Conservation (phyloP, 2,888 invertebrate genomes). For the Anorthoa munda region DNA sequence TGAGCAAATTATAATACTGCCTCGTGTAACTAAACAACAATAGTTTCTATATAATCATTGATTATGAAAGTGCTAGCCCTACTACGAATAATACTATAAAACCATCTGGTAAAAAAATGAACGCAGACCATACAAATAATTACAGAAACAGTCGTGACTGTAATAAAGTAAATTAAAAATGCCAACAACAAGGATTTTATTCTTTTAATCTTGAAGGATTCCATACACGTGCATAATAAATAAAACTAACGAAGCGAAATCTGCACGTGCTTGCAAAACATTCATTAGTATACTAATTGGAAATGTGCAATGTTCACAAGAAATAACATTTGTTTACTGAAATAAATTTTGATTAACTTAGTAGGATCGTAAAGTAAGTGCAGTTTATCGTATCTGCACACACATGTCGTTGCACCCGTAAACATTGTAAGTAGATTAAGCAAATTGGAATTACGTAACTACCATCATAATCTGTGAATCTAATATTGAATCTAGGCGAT, state of each 20-base stretch:
- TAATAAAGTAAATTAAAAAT: neutral
- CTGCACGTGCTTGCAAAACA: slow-evolving; percentile 12
- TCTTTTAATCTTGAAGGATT: neutral
- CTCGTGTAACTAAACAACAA: no score
- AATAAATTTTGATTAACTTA: slow-evolving; percentile 27
- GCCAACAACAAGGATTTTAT: neutral
- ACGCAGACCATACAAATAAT: neutral
- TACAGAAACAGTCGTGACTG: neutral
- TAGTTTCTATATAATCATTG: no score
- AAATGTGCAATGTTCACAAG: slow-evolving; percentile 16
- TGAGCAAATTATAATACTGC: no score
- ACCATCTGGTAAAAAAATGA: neutral
- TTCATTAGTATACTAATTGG: slow-evolving; percentile 28
- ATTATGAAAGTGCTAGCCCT: no score
- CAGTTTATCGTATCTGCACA: slow-evolving; percentile 4
- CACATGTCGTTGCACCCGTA: neutral
- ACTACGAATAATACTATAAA: no score
- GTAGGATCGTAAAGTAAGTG: neutral
- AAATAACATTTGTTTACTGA: slow-evolving; percentile 34
- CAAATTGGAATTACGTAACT: neutral
- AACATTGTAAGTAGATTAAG: slow-evolving; percentile 15
- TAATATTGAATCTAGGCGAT: no score
- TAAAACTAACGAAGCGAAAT: slow-evolving; percentile 10
- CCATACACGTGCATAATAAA: neutral
- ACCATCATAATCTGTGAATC: neutral